A percentile compares a stretch with the other conserved stretches of the same genome.
phyloP scores from a whole-genome alignment of 2,113 vertebrate species.

The Solenodon paradoxus region DNA sequence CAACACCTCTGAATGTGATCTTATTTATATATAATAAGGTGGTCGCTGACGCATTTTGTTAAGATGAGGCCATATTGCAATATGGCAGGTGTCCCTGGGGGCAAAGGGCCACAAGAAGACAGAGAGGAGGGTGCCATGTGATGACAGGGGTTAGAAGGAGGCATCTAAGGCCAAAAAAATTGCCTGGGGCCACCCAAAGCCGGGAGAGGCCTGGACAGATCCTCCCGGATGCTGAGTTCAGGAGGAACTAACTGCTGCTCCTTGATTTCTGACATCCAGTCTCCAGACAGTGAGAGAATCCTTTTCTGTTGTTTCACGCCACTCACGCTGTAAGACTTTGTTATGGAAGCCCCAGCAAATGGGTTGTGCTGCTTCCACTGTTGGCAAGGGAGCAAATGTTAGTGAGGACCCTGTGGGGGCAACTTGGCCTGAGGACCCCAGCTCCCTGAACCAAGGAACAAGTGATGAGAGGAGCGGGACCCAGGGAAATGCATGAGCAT shows the following conservation, averaged over 20 bases:
- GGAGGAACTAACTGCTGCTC: neutral
- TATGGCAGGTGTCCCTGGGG: neutral
- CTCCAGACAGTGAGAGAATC: neutral
- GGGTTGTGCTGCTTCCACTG: neutral
- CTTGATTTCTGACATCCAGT: neutral
- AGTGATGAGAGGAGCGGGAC: neutral
- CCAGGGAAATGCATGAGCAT: fast-evolving
- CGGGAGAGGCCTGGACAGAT: neutral
- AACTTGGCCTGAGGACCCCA: neutral
- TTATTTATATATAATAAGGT: neutral
- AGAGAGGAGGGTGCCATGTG: fast-evolving
- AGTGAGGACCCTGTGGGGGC: neutral
- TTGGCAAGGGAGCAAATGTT: neutral
- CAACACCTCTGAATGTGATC: neutral
- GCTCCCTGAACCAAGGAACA: neutral
- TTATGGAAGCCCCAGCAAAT: neutral
- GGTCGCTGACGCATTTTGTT: neutral
- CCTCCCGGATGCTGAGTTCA: neutral
- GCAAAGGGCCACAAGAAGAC: neutral
- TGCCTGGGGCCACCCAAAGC: neutral
- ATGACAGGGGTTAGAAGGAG: neutral
- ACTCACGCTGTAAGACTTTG: neutral
- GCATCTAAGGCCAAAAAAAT: neutral
- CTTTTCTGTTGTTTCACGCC: neutral
- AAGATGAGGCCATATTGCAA: neutral